Evolutionary conservation across 2,797 vertebrate species (phyloP), one percentile per base, ranked within the genome.

Genomic region (Gallirallus australis): DNA sequence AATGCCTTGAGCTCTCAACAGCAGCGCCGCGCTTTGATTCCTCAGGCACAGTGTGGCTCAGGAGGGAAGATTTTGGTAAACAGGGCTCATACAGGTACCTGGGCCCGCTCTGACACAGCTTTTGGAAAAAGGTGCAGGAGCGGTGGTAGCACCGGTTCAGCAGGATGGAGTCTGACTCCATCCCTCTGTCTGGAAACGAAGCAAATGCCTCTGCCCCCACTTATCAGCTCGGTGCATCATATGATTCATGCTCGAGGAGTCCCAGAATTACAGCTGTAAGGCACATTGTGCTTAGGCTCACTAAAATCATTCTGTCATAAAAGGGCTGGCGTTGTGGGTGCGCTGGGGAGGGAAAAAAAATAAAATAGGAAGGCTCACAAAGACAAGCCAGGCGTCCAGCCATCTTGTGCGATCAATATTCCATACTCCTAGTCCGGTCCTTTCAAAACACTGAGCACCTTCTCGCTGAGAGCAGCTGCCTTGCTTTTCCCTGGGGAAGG

Each of bases 121-220:
- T 35, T 93, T 89, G 86, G 71, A 15, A 25, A 35, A 76, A 95
- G 88, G 77, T 77, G 86, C 86, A 4, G 93, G 88, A 95, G 91
- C 61, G 3, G 95, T 65, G 89, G 96, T 71, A 96, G 91, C 94
- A 94, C 96, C 93, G 96, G 96, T 96, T 96, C 18, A 42, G 86
- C 94, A n/a, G 2, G 95, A 52, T 90, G 91, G 88, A 91, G 89
- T 59, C 89, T 63, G 92, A 66, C 91, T 95, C 87, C 85, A 72
- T 89, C 66, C 86, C 75, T 92, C 91, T 96, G 95, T 96, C 90
- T 96, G 93, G 95, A 96, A 95, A 65, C 0, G 64, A 96, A 94
- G 95, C 96, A 97, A 96, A 96, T 97, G 90, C 90, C 83, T 96
- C 96, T 94, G 93, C 91, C 88, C 90, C 81, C 86, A 86, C 90